Conservation (phyloP, 2,888 invertebrate species). For the Cerastis rubricosa region DNA sequence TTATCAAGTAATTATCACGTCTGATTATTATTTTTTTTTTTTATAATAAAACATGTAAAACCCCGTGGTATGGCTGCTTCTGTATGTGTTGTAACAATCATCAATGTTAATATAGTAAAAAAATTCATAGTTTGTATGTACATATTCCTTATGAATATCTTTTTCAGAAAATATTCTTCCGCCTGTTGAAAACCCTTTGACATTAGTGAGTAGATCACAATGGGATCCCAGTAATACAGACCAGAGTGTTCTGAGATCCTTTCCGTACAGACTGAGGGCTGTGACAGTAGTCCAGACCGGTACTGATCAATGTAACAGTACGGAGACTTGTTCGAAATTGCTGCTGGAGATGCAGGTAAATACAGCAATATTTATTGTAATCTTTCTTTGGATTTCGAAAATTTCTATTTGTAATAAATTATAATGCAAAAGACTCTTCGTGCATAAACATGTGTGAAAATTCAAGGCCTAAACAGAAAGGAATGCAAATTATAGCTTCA, state of each 20-base stretch:
- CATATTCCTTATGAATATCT: background rate
- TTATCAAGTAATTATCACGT: background rate
- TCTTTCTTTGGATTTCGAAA: background rate
- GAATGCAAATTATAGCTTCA: background rate
- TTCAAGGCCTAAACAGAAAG: background rate
- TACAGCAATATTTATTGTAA: background rate
- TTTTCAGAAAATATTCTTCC: constrained; percentile 82
- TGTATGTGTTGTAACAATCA: background rate
- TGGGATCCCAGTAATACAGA: constrained; percentile 66
- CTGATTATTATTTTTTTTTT: background rate
- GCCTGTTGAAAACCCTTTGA: constrained; percentile 75
- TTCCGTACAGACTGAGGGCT: constrained; percentile 71
- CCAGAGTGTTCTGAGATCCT: constrained; percentile 23
- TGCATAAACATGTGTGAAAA: too few species aligned
- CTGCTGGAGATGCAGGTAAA: constrained; percentile 84
- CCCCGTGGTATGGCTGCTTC: background rate
- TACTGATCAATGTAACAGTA: constrained; percentile 76
- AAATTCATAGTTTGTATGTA: background rate
- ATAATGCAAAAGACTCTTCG: background rate
- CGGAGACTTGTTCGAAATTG: constrained; percentile 76
- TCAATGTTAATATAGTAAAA: background rate
- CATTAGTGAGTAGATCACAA: constrained; percentile 72
- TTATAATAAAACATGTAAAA: background rate
- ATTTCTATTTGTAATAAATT: background rate
- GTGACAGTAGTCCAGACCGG: constrained; percentile 86